Evolutionary conservation across 1,140 invertebrate species (phyloP), one percentile per base, ranked within the genome.

Genomic region (Drosophila sp.): DNA sequence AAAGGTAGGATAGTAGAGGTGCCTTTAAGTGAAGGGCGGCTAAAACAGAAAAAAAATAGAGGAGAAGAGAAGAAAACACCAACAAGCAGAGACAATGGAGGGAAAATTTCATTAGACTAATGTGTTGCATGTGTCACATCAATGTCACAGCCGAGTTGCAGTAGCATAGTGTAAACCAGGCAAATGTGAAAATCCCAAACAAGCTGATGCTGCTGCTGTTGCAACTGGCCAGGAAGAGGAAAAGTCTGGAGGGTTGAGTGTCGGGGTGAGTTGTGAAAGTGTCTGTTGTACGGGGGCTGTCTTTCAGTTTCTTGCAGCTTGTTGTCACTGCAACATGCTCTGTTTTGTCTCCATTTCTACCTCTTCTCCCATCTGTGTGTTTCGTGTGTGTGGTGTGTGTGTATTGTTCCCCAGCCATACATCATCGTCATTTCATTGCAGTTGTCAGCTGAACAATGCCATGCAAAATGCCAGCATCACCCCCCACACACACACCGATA

Each of bases 111-210:
- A 87, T 86, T 86, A 82, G 79, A 60, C 83, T 86, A 86, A 87
- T 86, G 83, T 86, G 83, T 86, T 86, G 72, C 76, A 83, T 47
- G 83, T 86, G 83, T 86, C 83, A 74, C 79, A 86, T 86, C 83
- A 87, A 87, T 78, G 83, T 86, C 83, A 63, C 44, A 50, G 44
- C 44, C 23, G 44, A 50, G 44, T 27, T 27, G 55, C 56, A 64
- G 57, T 56, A 64, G 61, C 57, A 81, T 50, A 73, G 47, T 57
- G 62, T 80, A 71, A 68, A 77, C 69, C 66, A 79, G 80, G 82
- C 79, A 82, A 76, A 87, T 86, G 79, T 62, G 83, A 87, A 79
- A 86, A 82, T 87, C 83, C 72, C 54, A 72, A 81, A 76, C 82
- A 87, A 86, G 79, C 82, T 76, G 79, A 71, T 80, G 77, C 77